Evolutionary conservation across 2,888 invertebrate genomes (phyloP), one percentile per base, ranked within the genome.

Genomic region (Theretra japonica): DNA sequence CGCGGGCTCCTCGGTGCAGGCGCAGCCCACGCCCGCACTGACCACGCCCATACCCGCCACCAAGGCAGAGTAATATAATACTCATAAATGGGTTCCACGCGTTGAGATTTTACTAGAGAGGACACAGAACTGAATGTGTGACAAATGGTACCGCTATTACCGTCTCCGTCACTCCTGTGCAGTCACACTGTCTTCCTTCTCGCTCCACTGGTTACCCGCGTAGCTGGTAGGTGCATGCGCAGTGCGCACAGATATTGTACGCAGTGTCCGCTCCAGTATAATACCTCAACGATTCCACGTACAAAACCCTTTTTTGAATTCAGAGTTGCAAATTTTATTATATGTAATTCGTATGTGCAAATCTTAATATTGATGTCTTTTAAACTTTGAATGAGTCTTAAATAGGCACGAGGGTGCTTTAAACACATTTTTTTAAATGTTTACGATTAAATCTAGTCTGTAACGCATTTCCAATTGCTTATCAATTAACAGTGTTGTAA

Each of bases 1-100:
- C 60, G 53, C 62, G 28, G 23, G 17, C n/a, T 17, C 23, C 28
- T 25, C 28, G 28, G 58, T 28, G 21, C 71, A 70, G 25, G 80
- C 77, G 75, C 76, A 75, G 71, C 79, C 79, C 60, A 82, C 80
- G n/a, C 60, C 76, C 28, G 73, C 80, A n/a, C 73, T 81, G 25
- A 76, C 77, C 4, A 76, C 79, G 17, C 80, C 65, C 41, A 48
- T 65, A 41, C 65, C 41, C 11, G 23, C 48, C 48, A 21, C 48
- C 5, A 65, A 21, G 33, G 62, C 65, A 21, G 65, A 65, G 17
- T 65, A 65, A n/a, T 25, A 23, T 4, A 58, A 5, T 25, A 25
- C 23, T 58, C 58, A 58, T 17, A 5, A 28, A 23, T 17, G 15
- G 25, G 58, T 58, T 3, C 25, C 8, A 11, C 3, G 17, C 25